These are phyloP conservation scores for Campoplex nolae DNA, from an alignment of 2,888 invertebrate species.

Conservation along the genomic window DNA sequence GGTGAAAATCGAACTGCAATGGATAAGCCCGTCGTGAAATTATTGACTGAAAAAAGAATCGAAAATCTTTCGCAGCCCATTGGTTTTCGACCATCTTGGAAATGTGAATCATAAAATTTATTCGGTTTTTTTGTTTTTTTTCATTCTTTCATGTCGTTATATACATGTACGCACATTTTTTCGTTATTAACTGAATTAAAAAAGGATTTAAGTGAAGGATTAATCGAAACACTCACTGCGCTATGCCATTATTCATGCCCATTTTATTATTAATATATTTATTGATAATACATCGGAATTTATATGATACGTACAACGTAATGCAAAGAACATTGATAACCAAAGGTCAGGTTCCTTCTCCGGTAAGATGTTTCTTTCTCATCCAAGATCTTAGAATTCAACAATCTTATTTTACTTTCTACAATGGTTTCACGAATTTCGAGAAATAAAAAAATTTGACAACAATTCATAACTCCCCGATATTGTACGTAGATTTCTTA, in stretches of 20 bases:
- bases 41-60: slow-evolving; percentile 68
- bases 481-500: neutral
- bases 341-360: slow-evolving; percentile 1
- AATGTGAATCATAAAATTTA: slow-evolving; percentile 64
- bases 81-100: slow-evolving; percentile 75
- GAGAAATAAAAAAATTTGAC: neutral
- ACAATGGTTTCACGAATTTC: neutral
- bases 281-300: slow-evolving; percentile 39
- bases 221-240: neutral
- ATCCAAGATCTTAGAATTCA: neutral
- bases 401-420: neutral
- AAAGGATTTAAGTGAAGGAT: neutral
- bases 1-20: slow-evolving; percentile 33
- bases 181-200: neutral
- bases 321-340: slow-evolving; percentile 33
- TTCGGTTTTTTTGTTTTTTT: neutral
- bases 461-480: neutral
- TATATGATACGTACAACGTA: slow-evolving; percentile 35
- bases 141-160: neutral
- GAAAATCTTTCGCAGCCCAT: slow-evolving; percentile 66
- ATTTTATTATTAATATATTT: slow-evolving; percentile 36
- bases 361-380: slow-evolving; percentile 16
- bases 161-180: slow-evolving; percentile 8
- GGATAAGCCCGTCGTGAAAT: slow-evolving; percentile 66
- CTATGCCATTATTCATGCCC: slow-evolving; percentile 16